These are phyloP conservation scores for Chrysochloris asiatica DNA, from an alignment of 2,113 vertebrate species.

Conservation along the genomic window DNA sequence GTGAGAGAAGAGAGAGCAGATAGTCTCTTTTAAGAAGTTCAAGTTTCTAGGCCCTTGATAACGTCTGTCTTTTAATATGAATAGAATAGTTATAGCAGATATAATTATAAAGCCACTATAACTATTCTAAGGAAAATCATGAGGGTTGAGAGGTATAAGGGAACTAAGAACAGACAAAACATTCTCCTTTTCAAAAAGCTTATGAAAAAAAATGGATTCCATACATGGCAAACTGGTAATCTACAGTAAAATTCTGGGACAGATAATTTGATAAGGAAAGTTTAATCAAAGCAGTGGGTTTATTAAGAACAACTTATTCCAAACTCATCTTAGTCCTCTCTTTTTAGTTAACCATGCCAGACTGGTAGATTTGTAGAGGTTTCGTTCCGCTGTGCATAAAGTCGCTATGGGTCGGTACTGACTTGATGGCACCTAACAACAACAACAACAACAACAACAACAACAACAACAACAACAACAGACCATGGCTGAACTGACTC, in stretches of 20 bases:
- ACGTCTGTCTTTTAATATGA: slow-evolving; percentile 24
- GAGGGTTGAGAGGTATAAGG: neutral
- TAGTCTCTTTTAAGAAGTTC: slow-evolving; percentile 50
- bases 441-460: too few species aligned
- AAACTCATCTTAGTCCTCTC: slow-evolving; percentile 27
- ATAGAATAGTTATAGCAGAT: slow-evolving; percentile 39
- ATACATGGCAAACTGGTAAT: neutral
- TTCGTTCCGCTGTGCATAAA: too few species aligned
- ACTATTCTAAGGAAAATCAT: slow-evolving; percentile 46
- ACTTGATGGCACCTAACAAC: too few species aligned
- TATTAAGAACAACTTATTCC: slow-evolving; percentile 42
- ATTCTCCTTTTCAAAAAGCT: slow-evolving; percentile 30
- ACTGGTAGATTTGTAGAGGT: neutral
- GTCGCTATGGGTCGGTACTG: too few species aligned
- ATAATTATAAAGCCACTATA: neutral
- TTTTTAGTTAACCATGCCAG: slow-evolving; percentile 20
- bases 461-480: too few species aligned
- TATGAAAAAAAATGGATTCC: neutral
- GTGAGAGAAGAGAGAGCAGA: slow-evolving; percentile 53
- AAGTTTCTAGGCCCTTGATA: slow-evolving; percentile 44
- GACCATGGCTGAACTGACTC: too few species aligned
- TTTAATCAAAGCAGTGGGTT: slow-evolving; percentile 25
- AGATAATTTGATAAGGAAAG: slow-evolving; percentile 39
- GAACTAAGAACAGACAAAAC: slow-evolving; percentile 33
- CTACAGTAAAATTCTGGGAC: slow-evolving; percentile 23